A percentile compares a stretch with the other conserved stretches of the same genome.
Conservation (phyloP, 2,888 invertebrate genomes). For the Campoplex nolae region DNA sequence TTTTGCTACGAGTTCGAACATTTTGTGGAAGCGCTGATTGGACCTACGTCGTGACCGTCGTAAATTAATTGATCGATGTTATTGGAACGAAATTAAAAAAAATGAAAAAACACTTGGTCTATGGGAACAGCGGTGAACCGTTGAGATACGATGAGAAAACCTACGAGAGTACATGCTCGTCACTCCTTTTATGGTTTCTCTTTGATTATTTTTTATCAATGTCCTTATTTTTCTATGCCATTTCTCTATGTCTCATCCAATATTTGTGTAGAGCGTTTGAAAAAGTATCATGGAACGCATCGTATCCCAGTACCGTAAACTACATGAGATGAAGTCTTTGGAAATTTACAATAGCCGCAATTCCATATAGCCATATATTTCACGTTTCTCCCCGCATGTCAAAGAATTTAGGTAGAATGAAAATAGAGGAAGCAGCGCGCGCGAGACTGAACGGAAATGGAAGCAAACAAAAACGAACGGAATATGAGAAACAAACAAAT, state of each 20-base stretch:
- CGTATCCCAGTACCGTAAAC: conserved; percentile 6
- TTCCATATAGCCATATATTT: conserved; percentile 1
- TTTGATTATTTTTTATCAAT: neutral
- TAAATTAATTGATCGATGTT: neutral
- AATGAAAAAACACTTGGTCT: neutral
- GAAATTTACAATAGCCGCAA: conserved; percentile 15
- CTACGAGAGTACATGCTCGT: neutral
- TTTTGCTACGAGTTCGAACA: neutral
- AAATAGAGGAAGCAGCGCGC: neutral
- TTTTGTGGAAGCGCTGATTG: neutral
- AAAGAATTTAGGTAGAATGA: neutral
- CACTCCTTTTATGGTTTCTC: neutral
- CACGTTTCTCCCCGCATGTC: neutral
- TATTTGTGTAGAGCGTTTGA: conserved; percentile 15
- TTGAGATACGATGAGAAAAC: neutral
- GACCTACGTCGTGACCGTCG: neutral
- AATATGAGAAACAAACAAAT: conserved; percentile 9
- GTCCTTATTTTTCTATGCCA: neutral
- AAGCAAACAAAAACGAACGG: neutral
- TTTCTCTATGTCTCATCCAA: neutral
- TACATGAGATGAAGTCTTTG: neutral
- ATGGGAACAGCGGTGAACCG: neutral
- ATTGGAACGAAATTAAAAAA: neutral
- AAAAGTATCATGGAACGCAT: neutral
- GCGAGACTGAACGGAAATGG: neutral